These are phyloP conservation scores for Drosophila algonquin DNA, from an alignment of 2,888 invertebrate genomes.

Conservation along the genomic window DNA sequence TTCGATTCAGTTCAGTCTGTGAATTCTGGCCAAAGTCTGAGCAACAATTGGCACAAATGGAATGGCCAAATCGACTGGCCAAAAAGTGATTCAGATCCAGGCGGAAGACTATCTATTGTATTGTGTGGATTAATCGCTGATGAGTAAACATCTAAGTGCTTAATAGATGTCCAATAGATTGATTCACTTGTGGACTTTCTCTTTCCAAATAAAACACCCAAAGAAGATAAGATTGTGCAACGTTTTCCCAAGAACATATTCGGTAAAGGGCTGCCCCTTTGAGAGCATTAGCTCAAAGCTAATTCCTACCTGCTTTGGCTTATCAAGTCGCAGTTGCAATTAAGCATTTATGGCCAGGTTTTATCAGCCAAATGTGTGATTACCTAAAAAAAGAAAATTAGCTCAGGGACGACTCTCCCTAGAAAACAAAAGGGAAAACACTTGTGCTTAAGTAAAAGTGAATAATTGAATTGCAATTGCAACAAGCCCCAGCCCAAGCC, in stretches of 20 bases:
- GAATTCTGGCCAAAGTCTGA: neutral
- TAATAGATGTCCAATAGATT: neutral
- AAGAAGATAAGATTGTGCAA: neutral
- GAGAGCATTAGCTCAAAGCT: neutral
- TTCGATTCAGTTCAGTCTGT: slow-evolving; percentile 17
- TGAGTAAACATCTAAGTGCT: neutral
- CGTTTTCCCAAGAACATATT: neutral
- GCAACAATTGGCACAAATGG: slow-evolving; percentile 1
- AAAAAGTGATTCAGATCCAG: slow-evolving; percentile 7
- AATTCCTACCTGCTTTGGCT: slow-evolving; percentile 15
- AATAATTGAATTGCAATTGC: slow-evolving; percentile 31
- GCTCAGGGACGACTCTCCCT: slow-evolving; percentile 10
- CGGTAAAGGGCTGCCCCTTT: neutral
- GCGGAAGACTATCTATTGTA: neutral
- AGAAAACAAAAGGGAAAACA: slow-evolving; percentile 38
- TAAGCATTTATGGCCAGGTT: slow-evolving; percentile 30
- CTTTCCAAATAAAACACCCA: neutral
- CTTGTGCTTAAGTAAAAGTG: slow-evolving; percentile 51
- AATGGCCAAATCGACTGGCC: neutral
- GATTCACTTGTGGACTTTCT: neutral
- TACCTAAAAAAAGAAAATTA: slow-evolving; percentile 63
- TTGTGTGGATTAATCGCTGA: neutral
- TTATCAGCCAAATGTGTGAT: slow-evolving; percentile 52
- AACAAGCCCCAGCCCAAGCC: too few relatives aligned
- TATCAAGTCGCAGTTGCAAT: slow-evolving; percentile 41